Evolutionary conservation across 2,888 invertebrate genomes (phyloP), one percentile per base, ranked within the genome.

Genomic region (Calameuta pallipes): DNA sequence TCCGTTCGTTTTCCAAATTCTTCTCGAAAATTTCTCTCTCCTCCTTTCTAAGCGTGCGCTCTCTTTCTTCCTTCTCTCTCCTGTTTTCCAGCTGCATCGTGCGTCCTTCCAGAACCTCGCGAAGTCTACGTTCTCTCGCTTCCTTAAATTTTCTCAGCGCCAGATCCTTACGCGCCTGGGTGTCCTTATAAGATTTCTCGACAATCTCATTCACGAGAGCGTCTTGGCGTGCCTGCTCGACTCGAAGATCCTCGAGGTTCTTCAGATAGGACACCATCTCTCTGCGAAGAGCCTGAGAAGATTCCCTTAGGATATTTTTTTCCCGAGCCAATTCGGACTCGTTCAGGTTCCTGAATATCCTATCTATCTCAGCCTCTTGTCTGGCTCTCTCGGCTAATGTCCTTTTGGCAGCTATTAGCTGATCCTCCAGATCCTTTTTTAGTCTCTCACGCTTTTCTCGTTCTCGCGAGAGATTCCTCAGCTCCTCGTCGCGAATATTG

Each of bases 381-480:
- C 80, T 81, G 0, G 83, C 84, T 31, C 85, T 82, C 73, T 89
- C 87, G 0, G 79, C 85, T 68, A 89, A 75, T 35, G 79, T 81
- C 79, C 82, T 82, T 70, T 83, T 86, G 6, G 86, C 82, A 34
- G 73, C 76, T 75, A 82, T 76, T 71, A 88, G 81, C 76, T 90
- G 90, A 31, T 88, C 88, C 77, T 88, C 87, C 70, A 90, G 79
- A 35, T 89, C 89, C 35, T 70, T 81, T 78, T 85, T 87, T 80
- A 89, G 76, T 31, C 78, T 80, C 15, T 80, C 82, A 35, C 87
- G 83, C 68, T 87, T 84, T 41, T 80, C 77, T 9, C 80, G 83
- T 74, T 86, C 85, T 36, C 70, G 80, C 31, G 85, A 86, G 35
- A 85, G 80, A 31, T 83, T 84, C 33, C 41, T 75, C 36, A 82